These are phyloP conservation scores for Sinocyclocheilus grahami DNA, from an alignment of 2,113 vertebrate species.

Conservation along the genomic window DNA sequence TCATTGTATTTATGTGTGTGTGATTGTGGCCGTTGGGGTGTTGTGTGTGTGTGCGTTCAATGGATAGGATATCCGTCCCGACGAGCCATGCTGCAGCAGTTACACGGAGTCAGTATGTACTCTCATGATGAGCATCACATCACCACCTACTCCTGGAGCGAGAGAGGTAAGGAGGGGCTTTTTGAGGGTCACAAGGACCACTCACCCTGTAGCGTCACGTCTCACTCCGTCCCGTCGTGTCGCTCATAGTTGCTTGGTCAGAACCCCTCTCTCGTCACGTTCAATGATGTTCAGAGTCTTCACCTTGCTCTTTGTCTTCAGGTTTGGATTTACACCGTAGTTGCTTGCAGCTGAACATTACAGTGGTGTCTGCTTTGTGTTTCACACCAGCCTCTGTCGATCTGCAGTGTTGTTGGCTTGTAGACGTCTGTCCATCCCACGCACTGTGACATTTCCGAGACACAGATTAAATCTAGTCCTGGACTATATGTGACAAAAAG, in stretches of 20 bases:
- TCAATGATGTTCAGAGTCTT: constrained; percentile 18
- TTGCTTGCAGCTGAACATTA: constrained; percentile 6
- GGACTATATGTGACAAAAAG: background rate
- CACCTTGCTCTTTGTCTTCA: constrained; percentile 19
- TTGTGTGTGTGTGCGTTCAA: constrained; percentile 57
- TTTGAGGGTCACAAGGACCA: constrained; percentile 25
- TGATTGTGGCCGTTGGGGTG: constrained; percentile 7
- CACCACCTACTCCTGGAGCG: constrained; percentile 75
- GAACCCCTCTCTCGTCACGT: constrained; percentile 16
- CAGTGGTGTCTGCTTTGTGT: constrained; percentile 9
- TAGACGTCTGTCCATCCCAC: constrained; percentile 2
- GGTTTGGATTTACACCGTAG: constrained; percentile 17
- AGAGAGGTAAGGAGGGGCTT: constrained; percentile 79
- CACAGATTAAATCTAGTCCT: constrained; percentile 30
- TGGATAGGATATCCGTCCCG: constrained; percentile 82
- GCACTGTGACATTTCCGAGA: constrained; percentile 11
- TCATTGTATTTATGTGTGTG: constrained; percentile 35
- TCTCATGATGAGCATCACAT: constrained; percentile 79
- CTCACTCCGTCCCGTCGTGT: constrained; percentile 46
- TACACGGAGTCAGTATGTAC: constrained; percentile 84
- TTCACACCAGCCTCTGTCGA: constrained; percentile 21
- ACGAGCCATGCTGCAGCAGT: constrained; percentile 87
- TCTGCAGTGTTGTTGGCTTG: constrained; percentile 14
- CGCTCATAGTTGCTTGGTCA: constrained; percentile 39
- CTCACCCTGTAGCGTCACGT: constrained; percentile 23